Evolutionary conservation across 53 echinoderm and acorn worm genomes (phyloP).

Genomic region (Echinometra lucunter): DNA sequence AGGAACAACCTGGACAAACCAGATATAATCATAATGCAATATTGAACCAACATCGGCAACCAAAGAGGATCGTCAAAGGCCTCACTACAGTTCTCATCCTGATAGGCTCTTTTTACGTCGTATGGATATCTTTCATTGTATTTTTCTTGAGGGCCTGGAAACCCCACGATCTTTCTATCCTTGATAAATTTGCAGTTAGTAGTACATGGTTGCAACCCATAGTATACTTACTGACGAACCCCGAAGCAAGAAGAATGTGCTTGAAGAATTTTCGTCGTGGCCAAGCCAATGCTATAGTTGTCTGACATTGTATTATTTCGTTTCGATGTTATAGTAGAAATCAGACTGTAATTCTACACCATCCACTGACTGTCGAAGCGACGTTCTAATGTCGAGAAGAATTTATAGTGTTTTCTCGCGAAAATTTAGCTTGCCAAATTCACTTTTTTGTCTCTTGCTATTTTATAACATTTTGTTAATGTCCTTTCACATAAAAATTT

Average conservation of each 20-base stretch:
- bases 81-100: neutral
- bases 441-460: no score
- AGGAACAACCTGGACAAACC: neutral
- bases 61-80: neutral
- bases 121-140: neutral
- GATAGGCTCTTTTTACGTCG: neutral
- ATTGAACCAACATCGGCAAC: neutral
- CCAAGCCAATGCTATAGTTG: neutral
- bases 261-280: neutral
- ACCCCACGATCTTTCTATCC: neutral
- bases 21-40: neutral
- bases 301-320: neutral
- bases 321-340: neutral
- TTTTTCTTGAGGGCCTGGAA: neutral
- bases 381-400: no score
- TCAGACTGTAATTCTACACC: no score
- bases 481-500: no score
- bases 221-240: neutral
- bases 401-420: no score
- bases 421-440: no score
- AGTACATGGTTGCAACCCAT: neutral
- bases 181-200: neutral
- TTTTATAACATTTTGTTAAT: no score
- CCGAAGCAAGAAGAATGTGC: neutral
- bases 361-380: no score